Base-by-base conservation (phyloP, 2,888 invertebrate genomes). In the Callyntrura sp. region DNA sequence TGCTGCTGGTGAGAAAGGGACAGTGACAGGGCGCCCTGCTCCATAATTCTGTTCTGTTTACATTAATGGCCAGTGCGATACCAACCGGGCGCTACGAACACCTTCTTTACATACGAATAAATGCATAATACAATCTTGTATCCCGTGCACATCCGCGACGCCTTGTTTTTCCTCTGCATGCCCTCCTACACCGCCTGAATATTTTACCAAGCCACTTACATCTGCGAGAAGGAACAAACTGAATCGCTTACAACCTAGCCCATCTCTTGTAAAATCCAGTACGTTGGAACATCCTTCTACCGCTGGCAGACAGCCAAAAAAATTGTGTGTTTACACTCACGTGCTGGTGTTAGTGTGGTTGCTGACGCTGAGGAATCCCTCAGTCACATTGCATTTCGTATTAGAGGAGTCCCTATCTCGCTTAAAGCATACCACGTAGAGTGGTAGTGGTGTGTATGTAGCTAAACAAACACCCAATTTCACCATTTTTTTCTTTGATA, bases 321-420 rank as follows among this genome's bases (percentile, higher is more conserved):
- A 43, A 55, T 43, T 70, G 48, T 48, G 78, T 89, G 89, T 89
- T 89, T 89, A 88, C 88, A 83, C 83, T 84, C 78, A 85, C 89
- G 78, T 84, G 86, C 55, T 79, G 83, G 28, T 84, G 73, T 68
- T 73, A 23, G 73, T 73, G 45, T 73, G 73, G 73, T 73, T 73
- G 73, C 48, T 73, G 73, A 73, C 48, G 73, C 48, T 73, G 73
- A 73, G 48, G 73, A 48, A 73, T 73, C 73, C 48, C 73, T 70
- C 20, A 35, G 35, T 70, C 68, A 70, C 68, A 43, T 70, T 35
- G 35, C 35, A 35, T 35, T n/a, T 20, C 11, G 20, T 60, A 17
- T 68, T 35, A 28, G 28, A 17, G n/a, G 43, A n/a, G n/a, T n/a
- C 57, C 35, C 9, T 43, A 35, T 45, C 17, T 73, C 11, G 43